These are phyloP conservation scores for Ctenicera cuprea DNA, from an alignment of 2,888 invertebrate genomes.

Conservation along the genomic window DNA sequence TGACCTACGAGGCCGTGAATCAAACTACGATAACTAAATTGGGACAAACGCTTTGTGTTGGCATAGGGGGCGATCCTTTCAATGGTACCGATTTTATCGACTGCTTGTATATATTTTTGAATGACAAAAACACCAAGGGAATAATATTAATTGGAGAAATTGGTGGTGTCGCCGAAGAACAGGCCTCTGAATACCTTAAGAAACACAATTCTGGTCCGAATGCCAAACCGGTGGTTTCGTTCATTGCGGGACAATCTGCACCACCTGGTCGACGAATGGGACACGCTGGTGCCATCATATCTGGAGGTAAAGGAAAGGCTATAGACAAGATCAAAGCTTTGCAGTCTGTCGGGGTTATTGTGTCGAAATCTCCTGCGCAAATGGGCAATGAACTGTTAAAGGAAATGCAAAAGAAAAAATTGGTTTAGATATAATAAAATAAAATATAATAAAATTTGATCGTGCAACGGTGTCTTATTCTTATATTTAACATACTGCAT, in stretches of 20 bases:
- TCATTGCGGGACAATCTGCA: conserved; percentile 97
- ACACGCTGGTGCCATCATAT: conserved; percentile 99
- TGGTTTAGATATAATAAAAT: too few species aligned
- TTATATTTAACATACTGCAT: too few species aligned
- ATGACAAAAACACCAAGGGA: conserved; percentile 93
- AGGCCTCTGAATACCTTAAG: conserved; percentile 91
- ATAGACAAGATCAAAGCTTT: conserved; percentile 96
- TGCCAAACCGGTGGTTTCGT: conserved; percentile 96
- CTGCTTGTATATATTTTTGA: conserved; percentile 93
- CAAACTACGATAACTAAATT: conserved; percentile 84
- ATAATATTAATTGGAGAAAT: conserved; percentile 97
- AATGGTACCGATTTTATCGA: conserved; percentile 99
- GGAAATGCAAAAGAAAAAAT: conserved; percentile 55
- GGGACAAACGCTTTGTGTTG: conserved; percentile 96
- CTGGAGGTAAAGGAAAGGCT: conserved; percentile 97
- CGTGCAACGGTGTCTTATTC: too few species aligned
- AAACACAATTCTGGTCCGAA: conserved; percentile 85
- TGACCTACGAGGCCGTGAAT: conserved; percentile 86
- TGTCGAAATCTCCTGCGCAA: conserved; percentile 93
- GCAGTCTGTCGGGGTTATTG: conserved; percentile 90
- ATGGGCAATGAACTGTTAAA: conserved; percentile 90
- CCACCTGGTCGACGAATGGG: conserved; percentile 99
- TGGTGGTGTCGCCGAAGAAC: conserved; percentile 97
- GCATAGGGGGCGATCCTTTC: conserved; percentile 96
- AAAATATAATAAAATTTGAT: too few species aligned